A percentile compares a stretch with the other conserved stretches of the same genome.
Evolutionary conservation across 2,113 vertebrate species (phyloP).

Genomic region (Zapornia atra): DNA sequence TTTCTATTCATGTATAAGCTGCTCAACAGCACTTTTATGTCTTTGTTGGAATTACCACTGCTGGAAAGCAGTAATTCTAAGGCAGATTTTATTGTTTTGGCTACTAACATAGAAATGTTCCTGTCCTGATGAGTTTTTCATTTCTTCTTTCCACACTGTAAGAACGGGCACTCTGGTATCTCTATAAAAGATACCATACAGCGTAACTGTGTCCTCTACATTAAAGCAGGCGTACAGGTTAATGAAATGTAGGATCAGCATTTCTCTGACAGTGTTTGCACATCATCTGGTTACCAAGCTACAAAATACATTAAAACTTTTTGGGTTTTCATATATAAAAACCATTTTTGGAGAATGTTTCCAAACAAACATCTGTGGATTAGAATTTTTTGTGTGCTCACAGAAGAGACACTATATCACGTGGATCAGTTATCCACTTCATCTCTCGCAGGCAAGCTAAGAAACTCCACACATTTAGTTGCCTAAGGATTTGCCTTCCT

Average conservation of each 20-base stretch:
- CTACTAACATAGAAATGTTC: background rate
- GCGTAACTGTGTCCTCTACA: background rate
- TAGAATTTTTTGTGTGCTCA: background rate
- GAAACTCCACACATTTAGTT: background rate
- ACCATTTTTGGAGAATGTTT: background rate
- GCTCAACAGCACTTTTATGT: background rate
- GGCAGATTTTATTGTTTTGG: slow-evolving; percentile 28
- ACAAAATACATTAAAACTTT: background rate
- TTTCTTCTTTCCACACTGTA: background rate
- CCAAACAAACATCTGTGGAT: background rate
- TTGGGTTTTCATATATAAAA: background rate
- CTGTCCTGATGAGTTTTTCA: background rate
- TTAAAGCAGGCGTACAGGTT: background rate
- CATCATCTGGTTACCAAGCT: background rate
- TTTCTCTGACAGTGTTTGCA: background rate
- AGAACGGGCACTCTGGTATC: background rate
- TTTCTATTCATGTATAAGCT: background rate
- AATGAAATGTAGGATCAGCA: slow-evolving; percentile 6
- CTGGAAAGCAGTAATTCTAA: background rate
- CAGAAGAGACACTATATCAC: background rate
- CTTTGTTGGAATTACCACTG: background rate
- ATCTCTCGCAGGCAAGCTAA: background rate
- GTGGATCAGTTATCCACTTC: background rate
- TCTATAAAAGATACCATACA: background rate
- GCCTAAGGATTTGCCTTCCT: background rate